These are phyloP conservation scores for Lasioglossum morio DNA, from an alignment of 2,888 invertebrate species.

Conservation along the genomic window DNA sequence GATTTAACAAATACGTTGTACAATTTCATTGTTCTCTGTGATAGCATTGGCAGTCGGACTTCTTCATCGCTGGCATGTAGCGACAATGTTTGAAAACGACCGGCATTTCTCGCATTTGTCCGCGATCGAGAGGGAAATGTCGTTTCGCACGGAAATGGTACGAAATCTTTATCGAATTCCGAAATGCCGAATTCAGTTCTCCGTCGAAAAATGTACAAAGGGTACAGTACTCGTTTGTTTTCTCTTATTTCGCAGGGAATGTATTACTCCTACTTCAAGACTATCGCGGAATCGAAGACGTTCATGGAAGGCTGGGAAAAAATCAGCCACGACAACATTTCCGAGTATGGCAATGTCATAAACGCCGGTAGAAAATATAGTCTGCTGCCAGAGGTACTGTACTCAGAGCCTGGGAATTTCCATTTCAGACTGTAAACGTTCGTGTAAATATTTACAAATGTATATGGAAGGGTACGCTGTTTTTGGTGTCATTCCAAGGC, in stretches of 20 bases:
- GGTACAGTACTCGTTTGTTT: conserved; percentile 42
- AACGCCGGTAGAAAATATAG: conserved; percentile 94
- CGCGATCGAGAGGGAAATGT: conserved; percentile 93
- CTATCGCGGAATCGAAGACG: conserved; percentile 89
- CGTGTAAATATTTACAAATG: neutral
- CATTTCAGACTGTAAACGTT: neutral
- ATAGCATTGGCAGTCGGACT: conserved; percentile 87
- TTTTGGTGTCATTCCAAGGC: neutral
- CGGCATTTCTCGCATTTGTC: conserved; percentile 94
- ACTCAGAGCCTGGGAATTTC: neutral
- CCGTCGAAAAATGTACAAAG: neutral
- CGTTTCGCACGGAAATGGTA: conserved; percentile 94
- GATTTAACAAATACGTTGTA: neutral
- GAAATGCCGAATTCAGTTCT: neutral
- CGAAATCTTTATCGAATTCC: conserved; percentile 9
- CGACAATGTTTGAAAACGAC: conserved; percentile 92
- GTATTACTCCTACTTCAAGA: conserved; percentile 95
- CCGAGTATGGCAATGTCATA: conserved; percentile 92
- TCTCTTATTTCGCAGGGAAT: conserved; percentile 87
- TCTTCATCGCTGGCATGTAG: conserved; percentile 89
- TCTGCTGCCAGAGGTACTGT: conserved; percentile 91
- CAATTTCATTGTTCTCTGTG: conserved; percentile 68
- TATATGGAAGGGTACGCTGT: neutral
- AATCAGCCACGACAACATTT: conserved; percentile 90
- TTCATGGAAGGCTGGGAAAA: conserved; percentile 88